Evolutionary conservation across 1,140 invertebrate species (phyloP), one percentile per base, ranked within the genome.

Genomic region (Pectinophora gossypiella): DNA sequence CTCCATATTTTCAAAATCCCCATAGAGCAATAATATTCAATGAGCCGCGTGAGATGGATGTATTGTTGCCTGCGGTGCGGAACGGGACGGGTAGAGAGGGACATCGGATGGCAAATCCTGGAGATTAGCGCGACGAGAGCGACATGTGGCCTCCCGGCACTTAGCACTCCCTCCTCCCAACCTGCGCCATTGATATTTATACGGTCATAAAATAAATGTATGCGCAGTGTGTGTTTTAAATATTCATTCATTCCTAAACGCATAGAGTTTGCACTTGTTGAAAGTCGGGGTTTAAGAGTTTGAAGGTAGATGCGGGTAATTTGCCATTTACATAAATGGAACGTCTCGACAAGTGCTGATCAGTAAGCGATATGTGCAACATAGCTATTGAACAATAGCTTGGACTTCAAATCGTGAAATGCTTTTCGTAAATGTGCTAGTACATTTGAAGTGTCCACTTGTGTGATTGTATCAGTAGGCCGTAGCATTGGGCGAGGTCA

Each of bases 11-110:
- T 85, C 80, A 87, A 87, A 85, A 88, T 89, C 86, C 74, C 76
- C 71, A 82, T 85, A 87, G 87, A 87, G 85, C 87, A 88, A 88
- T 88, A 85, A 84, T 88, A 89, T 88, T 87, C 87, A 86, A 88
- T 85, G 78, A 82, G 72, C 54, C 69, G 71, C 63, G 64, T 59
- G 78, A 81, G 76, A 87, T 57, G 61, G 75, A 68, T 61, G 59
- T 77, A 82, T 68, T 58, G 59, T 64, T 49, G 43, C 42, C 20
- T 38, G 40, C 55, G 64, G 23, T 61, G 54, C 54, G 22, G 67
- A 87, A 61, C 15, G 70, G 64, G 80, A 84, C 23, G 65, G 61
- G 21, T 32, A 61, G 64, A 54, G 48, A 76, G 78, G 80, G 80
- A 83, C 80, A 85, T 68, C 61, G 76, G 63, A 76, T 76, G 67